Conservation (phyloP, 2,888 invertebrate genomes). For the Norana najaformis region DNA sequence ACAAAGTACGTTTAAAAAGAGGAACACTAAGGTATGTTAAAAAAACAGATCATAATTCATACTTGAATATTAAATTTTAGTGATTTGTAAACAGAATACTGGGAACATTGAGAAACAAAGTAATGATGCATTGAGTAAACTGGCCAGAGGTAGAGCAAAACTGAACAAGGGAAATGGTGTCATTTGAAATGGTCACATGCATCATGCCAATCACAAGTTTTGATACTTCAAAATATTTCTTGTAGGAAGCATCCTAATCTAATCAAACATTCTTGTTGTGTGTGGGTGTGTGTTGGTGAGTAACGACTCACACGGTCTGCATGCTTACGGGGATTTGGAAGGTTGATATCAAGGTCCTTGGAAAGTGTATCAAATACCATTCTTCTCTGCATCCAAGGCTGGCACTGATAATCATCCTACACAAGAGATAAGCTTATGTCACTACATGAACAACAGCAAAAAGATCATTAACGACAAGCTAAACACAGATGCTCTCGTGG, state of each 20-base stretch:
- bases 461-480: too few species aligned
- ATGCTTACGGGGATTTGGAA: constrained; percentile 14
- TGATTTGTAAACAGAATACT: constrained; percentile 2
- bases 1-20: not conserved
- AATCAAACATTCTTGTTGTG: not conserved
- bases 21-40: not conserved
- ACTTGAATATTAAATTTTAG: not conserved
- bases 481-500: too few species aligned
- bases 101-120: not conserved
- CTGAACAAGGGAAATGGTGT: not conserved
- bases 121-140: not conserved
- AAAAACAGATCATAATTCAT: not conserved
- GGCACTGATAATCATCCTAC: constrained; percentile 21
- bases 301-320: not conserved
- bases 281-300: too few species aligned
- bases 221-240: not conserved
- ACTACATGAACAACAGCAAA: not conserved
- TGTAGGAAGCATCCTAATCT: not conserved
- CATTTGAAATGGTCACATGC: too few species aligned
- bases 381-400: constrained; percentile 27
- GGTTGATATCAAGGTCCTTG: constrained; percentile 6
- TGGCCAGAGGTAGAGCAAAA: too few species aligned
- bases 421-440: not conserved
- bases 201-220: not conserved
- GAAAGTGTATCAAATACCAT: constrained; percentile 18